Evolutionary conservation across 1,140 invertebrate genomes (phyloP), one percentile per base, ranked within the genome.

Genomic region (Diabrotica undecimpunctata): DNA sequence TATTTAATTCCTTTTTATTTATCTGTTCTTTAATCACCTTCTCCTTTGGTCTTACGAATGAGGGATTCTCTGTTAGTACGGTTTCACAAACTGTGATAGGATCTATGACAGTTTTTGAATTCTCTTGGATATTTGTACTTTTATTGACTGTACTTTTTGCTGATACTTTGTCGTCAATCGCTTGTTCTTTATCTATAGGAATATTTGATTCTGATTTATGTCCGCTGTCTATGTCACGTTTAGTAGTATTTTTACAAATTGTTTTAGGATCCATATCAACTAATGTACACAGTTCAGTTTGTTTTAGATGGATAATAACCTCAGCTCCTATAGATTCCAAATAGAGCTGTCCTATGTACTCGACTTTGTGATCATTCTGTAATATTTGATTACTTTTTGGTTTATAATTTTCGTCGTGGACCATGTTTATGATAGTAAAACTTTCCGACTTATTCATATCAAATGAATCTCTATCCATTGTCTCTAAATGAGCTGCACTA

Each of bases 401-500:
- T 9, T 25, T 25, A 11, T 54, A 7, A 7, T 12, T 12, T 38
- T 8, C 35, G 25, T 62, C 61, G 9, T 37, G n/a, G 52, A 54
- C 14, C 8, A 54, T 10, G n/a, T 37, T 7, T 7, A 7, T 14
- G 5, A 54, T 51, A 5, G 13, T 35, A 36, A 8, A 46, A 8
- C 9, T 38, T 13, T 62, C 61, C 8, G 54, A 54, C 7, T 11
- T 14, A 8, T 10, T 12, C 37, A 38, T 12, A 39, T 62, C 61
- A 14, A 37, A 62, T 11, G 61, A 52, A 7, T 62, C 52, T 55
- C 61, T 54, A 9, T 37, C 35, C 2, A 39, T 9, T 5, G 52
- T 62, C 8, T 62, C 61, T 10, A 62, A 36, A 5, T 61, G 41
- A 14, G 51, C 38, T 37, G 51, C n/a, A 46, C 61, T 62, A 7